Conservation (phyloP, 2,888 invertebrate genomes). For the Serrognathus titanus region DNA sequence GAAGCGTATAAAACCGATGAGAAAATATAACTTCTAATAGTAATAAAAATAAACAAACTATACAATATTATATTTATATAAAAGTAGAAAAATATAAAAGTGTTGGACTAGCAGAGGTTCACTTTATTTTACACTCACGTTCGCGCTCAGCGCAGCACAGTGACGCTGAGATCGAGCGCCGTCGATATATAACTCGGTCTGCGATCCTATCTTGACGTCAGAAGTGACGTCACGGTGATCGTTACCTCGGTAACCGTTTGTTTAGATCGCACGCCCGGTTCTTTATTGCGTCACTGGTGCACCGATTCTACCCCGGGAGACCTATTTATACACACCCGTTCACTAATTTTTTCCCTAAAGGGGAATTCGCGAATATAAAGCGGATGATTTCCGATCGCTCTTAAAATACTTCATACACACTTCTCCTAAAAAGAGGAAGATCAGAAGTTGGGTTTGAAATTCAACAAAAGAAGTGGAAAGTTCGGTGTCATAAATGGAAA, state of each 20-base stretch:
- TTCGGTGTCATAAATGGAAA: no score
- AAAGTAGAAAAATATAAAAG: slow-evolving; percentile 50
- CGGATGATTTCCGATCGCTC: no score
- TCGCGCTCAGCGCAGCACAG: slow-evolving; percentile 44
- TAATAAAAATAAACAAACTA: slow-evolving; percentile 47
- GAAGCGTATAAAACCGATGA: slow-evolving; percentile 36
- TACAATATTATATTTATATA: slow-evolving; percentile 44
- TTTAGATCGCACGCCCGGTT: slow-evolving; percentile 53
- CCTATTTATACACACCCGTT: background rate
- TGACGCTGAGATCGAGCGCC: slow-evolving; percentile 40
- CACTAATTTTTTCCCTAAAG: no score
- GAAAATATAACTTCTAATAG: slow-evolving; percentile 42
- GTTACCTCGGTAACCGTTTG: slow-evolving; percentile 45
- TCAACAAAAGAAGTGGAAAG: no score
- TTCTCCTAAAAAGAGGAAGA: no score
- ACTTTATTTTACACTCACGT: slow-evolving; percentile 32
- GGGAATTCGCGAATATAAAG: no score
- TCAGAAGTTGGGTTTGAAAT: no score
- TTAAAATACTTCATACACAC: no score
- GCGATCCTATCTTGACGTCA: slow-evolving; percentile 44
- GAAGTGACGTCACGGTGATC: slow-evolving; percentile 40
- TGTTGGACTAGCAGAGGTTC: slow-evolving; percentile 46
- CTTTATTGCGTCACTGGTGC: slow-evolving; percentile 60
- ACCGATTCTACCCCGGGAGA: slow-evolving; percentile 49
- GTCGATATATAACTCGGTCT: slow-evolving; percentile 46